Evolutionary conservation across 2,113 vertebrate species (phyloP).

Genomic region (Tetrao urogallus): DNA sequence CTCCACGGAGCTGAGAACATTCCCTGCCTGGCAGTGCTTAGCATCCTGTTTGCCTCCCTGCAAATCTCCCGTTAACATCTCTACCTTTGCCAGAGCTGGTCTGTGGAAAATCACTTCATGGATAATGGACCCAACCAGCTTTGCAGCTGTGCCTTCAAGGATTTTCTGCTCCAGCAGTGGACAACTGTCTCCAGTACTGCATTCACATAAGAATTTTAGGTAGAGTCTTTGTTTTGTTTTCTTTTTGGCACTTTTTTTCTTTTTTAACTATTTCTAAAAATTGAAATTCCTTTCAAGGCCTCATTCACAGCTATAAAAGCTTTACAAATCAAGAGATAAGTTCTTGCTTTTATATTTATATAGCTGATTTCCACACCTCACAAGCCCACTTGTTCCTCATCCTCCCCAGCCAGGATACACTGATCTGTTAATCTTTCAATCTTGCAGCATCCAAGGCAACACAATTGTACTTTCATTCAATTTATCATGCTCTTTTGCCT

Average conservation of each 20-base stretch:
- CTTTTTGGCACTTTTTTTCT: background rate
- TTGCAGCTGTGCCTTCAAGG: background rate
- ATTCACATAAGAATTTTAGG: background rate
- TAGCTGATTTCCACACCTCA: background rate
- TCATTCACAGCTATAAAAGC: background rate
- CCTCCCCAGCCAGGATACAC: background rate
- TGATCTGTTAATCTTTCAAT: background rate
- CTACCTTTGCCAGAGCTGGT: background rate
- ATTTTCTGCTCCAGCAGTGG: background rate
- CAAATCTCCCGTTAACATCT: background rate
- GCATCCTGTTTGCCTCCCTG: background rate
- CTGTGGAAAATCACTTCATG: background rate
- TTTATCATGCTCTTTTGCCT: constrained; percentile 5
- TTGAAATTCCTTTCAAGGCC: background rate
- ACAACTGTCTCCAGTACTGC: background rate
- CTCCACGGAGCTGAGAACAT: background rate
- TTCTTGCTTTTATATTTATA: background rate
- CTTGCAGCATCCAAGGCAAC: constrained; percentile 11
- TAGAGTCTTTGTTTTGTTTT: background rate
- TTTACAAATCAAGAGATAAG: background rate
- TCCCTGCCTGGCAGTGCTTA: background rate
- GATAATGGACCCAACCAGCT: background rate
- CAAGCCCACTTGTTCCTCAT: background rate
- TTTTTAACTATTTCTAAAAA: background rate
- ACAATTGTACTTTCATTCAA: background rate